Conservation (phyloP, 2,113 vertebrate genomes). For the Zosterops pallidus region DNA sequence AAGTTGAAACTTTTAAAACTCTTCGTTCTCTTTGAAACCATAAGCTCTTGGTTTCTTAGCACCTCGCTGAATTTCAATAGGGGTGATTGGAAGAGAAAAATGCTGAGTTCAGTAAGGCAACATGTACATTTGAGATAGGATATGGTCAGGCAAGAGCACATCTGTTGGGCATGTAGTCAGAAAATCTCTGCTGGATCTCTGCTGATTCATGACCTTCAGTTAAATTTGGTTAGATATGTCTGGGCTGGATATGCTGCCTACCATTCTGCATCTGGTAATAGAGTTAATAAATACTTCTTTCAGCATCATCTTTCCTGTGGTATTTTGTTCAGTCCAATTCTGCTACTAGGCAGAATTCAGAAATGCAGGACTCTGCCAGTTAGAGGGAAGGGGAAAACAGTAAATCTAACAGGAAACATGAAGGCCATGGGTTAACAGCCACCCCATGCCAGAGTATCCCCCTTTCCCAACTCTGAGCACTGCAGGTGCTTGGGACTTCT, state of each 20-base stretch:
- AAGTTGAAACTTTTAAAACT: not conserved
- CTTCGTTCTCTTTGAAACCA: not conserved
- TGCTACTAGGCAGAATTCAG: conserved; percentile 47
- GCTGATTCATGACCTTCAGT: conserved; percentile 11
- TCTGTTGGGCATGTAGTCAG: not conserved
- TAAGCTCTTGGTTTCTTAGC: not conserved
- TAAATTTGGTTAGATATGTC: conserved; percentile 1
- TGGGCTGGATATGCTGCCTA: conserved; percentile 1
- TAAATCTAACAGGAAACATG: not conserved
- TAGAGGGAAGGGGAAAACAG: not conserved
- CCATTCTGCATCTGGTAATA: conserved; percentile 42
- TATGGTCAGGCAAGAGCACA: not conserved
- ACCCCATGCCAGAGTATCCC: not conserved
- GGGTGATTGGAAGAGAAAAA: not conserved
- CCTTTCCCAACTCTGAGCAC: not conserved
- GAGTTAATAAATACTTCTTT: conserved; percentile 49
- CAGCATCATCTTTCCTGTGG: conserved; percentile 47
- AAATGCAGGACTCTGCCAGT: not conserved
- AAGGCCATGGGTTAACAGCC: not conserved
- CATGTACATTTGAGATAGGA: not conserved
- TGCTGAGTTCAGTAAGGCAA: not conserved
- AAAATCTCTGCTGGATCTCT: not conserved
- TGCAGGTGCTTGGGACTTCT: not conserved
- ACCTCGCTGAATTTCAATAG: not conserved
- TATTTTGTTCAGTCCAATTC: conserved; percentile 46